These are phyloP conservation scores for Parnassius smintheus DNA, from an alignment of 2,888 invertebrate species.

Conservation along the genomic window DNA sequence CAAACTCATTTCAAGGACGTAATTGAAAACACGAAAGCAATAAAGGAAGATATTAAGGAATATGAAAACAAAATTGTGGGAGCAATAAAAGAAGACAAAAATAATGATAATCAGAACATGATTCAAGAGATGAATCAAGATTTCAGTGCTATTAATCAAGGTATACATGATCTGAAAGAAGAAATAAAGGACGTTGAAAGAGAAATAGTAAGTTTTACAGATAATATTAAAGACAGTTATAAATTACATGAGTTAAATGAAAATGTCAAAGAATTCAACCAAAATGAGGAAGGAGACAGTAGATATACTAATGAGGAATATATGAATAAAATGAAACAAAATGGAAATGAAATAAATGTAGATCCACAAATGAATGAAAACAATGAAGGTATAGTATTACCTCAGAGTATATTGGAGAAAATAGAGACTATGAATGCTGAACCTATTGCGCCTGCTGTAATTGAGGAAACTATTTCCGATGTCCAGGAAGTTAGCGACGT, in stretches of 20 bases:
- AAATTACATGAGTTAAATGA: conserved; percentile 16
- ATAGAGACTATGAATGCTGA: conserved; percentile 25
- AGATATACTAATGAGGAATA: conserved; percentile 30
- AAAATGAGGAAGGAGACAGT: conserved; percentile 34
- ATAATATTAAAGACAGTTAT: conserved; percentile 19
- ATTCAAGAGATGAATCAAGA: conserved; percentile 20
- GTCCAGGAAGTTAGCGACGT: conserved; percentile 29
- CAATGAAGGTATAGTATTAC: conserved; percentile 2
- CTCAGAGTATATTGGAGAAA: conserved; percentile 14
- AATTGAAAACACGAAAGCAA: conserved; percentile 39
- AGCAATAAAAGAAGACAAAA: conserved; percentile 26
- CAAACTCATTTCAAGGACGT: conserved; percentile 51
- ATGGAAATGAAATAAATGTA: conserved; percentile 12
- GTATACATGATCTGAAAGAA: conserved; percentile 30
- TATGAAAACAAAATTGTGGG: conserved; percentile 21
- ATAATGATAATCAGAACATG: conserved; percentile 24
- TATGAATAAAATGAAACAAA: conserved; percentile 7
- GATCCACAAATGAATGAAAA: conserved; percentile 9
- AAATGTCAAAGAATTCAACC: conserved; percentile 34
- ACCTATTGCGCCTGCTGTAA: conserved; percentile 16
- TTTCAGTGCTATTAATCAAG: conserved; percentile 10
- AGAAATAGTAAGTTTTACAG: conserved; percentile 35
- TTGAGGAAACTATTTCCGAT: conserved; percentile 27
- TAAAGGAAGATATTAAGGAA: conserved; percentile 31
- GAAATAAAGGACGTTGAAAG: conserved; percentile 39